Conservation (phyloP, 1,140 invertebrate genomes). For the Laupala kohalensis region DNA sequence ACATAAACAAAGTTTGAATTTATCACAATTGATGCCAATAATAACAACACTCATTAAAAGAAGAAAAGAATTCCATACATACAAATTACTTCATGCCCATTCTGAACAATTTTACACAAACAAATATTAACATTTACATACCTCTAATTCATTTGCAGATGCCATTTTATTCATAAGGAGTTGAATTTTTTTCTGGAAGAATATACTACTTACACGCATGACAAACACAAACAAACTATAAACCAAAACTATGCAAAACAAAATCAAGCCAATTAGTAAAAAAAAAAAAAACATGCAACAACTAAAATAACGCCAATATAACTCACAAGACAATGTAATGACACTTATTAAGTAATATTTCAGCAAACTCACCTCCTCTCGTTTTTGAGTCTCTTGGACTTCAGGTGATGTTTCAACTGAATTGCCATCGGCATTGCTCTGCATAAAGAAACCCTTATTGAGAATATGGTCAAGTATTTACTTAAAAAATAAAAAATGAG, state of each 20-base stretch:
- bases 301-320: not conserved
- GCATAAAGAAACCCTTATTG: not conserved
- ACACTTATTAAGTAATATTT: not conserved
- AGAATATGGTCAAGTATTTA: too few relatives aligned
- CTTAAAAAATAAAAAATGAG: too few relatives aligned
- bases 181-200: conserved; percentile 28
- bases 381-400: conserved; percentile 19
- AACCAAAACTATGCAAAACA: conserved; percentile 20
- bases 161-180: conserved; percentile 31
- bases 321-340: not conserved
- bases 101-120: not conserved
- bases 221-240: conserved; percentile 12
- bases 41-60: not conserved
- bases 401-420: not conserved
- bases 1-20: not conserved
- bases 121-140: conserved; percentile 20
- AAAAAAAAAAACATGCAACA: not conserved
- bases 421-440: not conserved
- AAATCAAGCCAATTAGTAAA: conserved; percentile 5
- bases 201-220: conserved; percentile 16
- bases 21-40: too few relatives aligned
- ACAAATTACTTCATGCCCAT: not conserved
- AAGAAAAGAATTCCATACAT: not conserved
- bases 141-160: conserved; percentile 31
- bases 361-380: conserved; percentile 9